A percentile compares a stretch with the other conserved stretches of the same genome.
Evolutionary conservation across 2,797 vertebrate genomes (phyloP).

Genomic region (Sternarchorhynchus goeldii): DNA sequence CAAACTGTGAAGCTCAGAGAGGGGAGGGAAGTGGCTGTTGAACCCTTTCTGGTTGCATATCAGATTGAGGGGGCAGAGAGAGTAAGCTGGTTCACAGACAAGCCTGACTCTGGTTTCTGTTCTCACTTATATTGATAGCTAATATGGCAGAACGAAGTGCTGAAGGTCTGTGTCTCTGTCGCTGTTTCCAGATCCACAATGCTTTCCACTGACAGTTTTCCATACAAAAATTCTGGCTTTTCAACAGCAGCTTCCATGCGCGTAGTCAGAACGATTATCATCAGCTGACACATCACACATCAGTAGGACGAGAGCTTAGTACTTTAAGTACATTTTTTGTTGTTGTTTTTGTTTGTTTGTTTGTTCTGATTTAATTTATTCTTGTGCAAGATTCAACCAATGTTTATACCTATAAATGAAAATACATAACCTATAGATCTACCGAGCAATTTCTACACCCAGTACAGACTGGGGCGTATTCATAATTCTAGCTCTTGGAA

Average conservation of each 20-base stretch:
- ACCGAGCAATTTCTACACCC: too few relatives aligned
- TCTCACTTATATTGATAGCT: constrained; percentile 72
- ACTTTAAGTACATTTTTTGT: background rate
- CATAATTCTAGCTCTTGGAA: background rate
- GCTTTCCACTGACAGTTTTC: constrained; percentile 59
- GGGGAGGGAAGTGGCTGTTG: constrained; percentile 53
- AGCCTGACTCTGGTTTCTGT: constrained; percentile 65
- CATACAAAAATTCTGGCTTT: constrained; percentile 60
- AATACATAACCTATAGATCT: too few relatives aligned
- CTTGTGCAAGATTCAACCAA: background rate
- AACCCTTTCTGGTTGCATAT: constrained; percentile 58
- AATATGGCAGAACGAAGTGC: constrained; percentile 63
- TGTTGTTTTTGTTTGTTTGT: too few relatives aligned
- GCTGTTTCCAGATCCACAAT: constrained; percentile 54
- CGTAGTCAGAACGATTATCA: background rate
- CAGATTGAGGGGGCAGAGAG: constrained; percentile 49
- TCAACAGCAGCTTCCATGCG: constrained; percentile 48
- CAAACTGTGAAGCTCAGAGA: constrained; percentile 65
- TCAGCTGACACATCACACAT: background rate
- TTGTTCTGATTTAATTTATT: background rate
- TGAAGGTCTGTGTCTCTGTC: constrained; percentile 65
- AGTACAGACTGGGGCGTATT: background rate
- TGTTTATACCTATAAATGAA: constrained; percentile 6
- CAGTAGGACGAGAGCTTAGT: background rate
- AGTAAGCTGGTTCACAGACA: constrained; percentile 53